Evolutionary conservation across 2,888 invertebrate genomes (phyloP).

Genomic region (Cantharis flavilabris): DNA sequence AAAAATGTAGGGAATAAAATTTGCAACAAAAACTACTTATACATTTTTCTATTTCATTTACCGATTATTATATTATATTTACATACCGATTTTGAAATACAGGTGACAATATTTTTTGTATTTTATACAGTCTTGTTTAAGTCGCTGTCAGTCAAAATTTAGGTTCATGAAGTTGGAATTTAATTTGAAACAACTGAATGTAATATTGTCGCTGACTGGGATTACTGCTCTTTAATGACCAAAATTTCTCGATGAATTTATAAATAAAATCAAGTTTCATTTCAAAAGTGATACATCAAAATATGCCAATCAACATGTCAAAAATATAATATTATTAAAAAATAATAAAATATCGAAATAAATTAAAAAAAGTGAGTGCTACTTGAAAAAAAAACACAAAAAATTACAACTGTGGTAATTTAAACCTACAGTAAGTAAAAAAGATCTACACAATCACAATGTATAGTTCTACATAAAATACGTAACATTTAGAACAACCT

Average conservation of each 20-base stretch:
- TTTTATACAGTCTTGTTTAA: too few relatives aligned
- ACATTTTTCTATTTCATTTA: too few relatives aligned
- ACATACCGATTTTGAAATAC: too few relatives aligned
- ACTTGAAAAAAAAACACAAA: conserved; percentile 26
- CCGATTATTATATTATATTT: too few relatives aligned
- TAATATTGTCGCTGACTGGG: too few relatives aligned
- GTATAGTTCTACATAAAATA: conserved; percentile 14
- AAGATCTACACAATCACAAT: conserved; percentile 20
- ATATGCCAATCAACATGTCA: conserved; percentile 33
- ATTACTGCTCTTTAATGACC: too few relatives aligned
- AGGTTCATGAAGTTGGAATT: too few relatives aligned
- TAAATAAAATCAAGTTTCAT: background rate
- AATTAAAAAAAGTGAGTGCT: conserved; percentile 31
- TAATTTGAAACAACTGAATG: too few relatives aligned
- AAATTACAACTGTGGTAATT: conserved; percentile 19
- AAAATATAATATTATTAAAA: conserved; percentile 10
- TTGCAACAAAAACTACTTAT: too few relatives aligned
- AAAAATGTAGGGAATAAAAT: too few relatives aligned
- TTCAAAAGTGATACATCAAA: conserved; percentile 36
- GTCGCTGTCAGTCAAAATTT: too few relatives aligned
- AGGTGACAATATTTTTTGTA: too few relatives aligned
- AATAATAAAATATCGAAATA: conserved; percentile 30
- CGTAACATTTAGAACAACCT: conserved; percentile 12
- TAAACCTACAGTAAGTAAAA: conserved; percentile 13
- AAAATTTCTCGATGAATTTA: background rate